Percentiles rank a stretch among this genome's conserved stretches.
phyloP scores from a whole-genome alignment of 30 jellyfish, hydroid and myxozoan species.

The Pelagia noctiluca region DNA sequence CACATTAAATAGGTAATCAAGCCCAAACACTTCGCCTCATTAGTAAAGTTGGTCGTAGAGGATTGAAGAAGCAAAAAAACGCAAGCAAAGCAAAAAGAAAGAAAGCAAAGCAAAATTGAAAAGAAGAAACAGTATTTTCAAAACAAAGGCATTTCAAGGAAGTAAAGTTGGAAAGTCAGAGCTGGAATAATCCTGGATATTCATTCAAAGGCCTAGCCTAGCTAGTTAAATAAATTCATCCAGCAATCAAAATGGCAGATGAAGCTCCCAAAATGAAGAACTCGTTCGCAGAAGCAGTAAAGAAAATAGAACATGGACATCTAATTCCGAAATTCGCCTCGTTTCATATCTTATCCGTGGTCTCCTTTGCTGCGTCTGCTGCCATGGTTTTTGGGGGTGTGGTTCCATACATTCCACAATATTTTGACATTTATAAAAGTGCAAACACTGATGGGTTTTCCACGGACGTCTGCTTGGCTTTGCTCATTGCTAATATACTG shows the following conservation, averaged over 20 bases:
- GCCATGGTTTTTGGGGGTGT: constrained; percentile 99
- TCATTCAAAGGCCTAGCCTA: constrained; percentile 2
- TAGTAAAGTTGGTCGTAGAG: too few species aligned
- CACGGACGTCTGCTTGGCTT: constrained; percentile 92
- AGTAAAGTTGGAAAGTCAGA: too few species aligned
- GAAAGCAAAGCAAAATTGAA: too few species aligned
- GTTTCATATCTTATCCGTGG: constrained; percentile 70
- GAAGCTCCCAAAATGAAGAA: neutral
- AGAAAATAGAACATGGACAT: constrained; percentile 69
- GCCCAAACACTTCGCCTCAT: too few species aligned
- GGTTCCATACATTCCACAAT: constrained; percentile 97
- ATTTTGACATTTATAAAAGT: constrained; percentile 78
- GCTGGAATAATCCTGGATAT: too few species aligned
- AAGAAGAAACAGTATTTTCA: too few species aligned
- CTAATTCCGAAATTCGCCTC: constrained; percentile 82
- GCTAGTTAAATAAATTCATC: too few species aligned
- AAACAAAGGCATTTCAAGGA: too few species aligned
- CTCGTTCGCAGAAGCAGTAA: constrained; percentile 62
- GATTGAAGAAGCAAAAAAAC: too few species aligned
- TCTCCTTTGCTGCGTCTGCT: constrained; percentile 95
- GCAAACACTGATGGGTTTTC: constrained; percentile 89
- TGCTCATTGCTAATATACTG: constrained; percentile 85
- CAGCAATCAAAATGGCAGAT: neutral
- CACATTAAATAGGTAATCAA: too few species aligned
- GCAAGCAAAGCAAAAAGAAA: too few species aligned